Base-by-base conservation (phyloP, 2,113 vertebrate genomes). In the Anas platyrhynchos region DNA sequence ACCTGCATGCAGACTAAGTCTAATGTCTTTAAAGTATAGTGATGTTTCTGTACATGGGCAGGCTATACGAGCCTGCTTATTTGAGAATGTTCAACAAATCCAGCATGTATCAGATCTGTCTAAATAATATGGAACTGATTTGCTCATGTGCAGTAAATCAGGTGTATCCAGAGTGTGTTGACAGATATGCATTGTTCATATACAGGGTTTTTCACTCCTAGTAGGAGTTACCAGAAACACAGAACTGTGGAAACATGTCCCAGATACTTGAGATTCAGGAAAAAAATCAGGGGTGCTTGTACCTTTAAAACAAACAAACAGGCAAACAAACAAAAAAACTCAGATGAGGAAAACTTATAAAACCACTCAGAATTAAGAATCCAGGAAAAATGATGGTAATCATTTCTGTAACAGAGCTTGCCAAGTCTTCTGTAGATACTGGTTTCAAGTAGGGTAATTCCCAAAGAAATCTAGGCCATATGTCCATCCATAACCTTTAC, bases 401-500 rank as follows among this genome's bases (percentile, higher is more conserved):
- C 55, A 25, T 0, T 54, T 44, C 4, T 34, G 9, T 16, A 71
- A 7, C 6, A 29, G n/a, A 85, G 20, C 7, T 72, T 83, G 16
- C 73, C 36, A 76, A 7, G 13, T 41, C 23, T 71, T 67, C 16
- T 54, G 3, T 23, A 67, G 41, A 83, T 16, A 3, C 5, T 56
- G 38, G 2, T 52, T 72, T 84, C 16, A 34, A 26, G 36, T 6
- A 58, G 58, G 68, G 21, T 86, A 83, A 56, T 73, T 50, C 31
- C 21, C 4, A 8, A 50, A 62, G 43, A 75, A 69, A 4, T 22
- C 3, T 16, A 27, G 27, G 43, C 13, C 4, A 0, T 48, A 16
- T 8, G 23, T 10, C 58, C 0, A 0, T 1, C 25, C 46, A 38
- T 50, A 61, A 21, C 7, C 25, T 41, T 77, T 13, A 31, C 6